These are phyloP conservation scores for Mactromeris polynyma DNA, from an alignment of 2,888 invertebrate species.

Conservation along the genomic window DNA sequence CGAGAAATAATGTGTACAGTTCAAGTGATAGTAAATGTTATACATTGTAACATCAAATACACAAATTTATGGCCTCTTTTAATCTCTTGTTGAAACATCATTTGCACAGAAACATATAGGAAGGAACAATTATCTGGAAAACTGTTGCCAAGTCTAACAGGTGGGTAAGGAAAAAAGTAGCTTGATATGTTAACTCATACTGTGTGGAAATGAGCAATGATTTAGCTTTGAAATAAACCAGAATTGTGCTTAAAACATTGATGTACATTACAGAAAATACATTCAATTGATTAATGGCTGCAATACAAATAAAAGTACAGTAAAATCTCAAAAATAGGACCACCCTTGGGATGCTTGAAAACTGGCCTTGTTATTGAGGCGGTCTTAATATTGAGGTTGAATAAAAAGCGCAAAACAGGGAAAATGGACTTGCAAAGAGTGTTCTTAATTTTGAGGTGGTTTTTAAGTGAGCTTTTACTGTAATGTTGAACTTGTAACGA, in stretches of 20 bases:
- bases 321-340: neutral
- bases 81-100: slow-evolving; percentile 16
- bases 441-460: no score
- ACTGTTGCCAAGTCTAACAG: slow-evolving; percentile 9
- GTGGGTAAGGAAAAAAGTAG: neutral
- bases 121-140: neutral
- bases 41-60: neutral
- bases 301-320: neutral
- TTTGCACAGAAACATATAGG: neutral
- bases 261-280: neutral
- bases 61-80: neutral
- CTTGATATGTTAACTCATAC: neutral
- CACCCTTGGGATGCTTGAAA: no score
- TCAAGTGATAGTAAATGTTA: neutral
- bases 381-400: no score
- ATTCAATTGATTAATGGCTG: neutral
- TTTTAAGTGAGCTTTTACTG: no score
- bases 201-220: neutral
- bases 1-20: neutral
- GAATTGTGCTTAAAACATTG: neutral
- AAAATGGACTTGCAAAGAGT: no score
- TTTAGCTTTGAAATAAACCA: neutral
- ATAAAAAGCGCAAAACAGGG: no score
- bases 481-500: no score
- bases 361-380: no score